A percentile compares a stretch with the other conserved stretches of the same genome.
Evolutionary conservation across 2,888 invertebrate genomes (phyloP).

Genomic region (Eupithecia dodoneata): DNA sequence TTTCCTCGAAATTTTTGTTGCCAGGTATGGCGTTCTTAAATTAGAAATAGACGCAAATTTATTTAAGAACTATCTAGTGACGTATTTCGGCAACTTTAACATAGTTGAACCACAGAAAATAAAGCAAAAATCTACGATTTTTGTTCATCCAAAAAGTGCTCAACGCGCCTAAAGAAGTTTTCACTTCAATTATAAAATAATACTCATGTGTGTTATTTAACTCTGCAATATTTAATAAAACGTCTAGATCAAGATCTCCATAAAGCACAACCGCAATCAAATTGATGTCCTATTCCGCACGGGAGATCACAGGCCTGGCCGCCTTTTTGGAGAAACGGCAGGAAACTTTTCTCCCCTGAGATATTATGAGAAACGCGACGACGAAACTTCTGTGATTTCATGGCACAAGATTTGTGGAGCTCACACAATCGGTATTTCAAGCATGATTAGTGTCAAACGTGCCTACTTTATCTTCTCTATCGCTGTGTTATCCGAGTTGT

Average conservation of each 20-base stretch:
- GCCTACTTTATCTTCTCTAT: conserved; percentile 10
- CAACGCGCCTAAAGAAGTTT: too few relatives aligned
- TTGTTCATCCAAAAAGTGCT: too few relatives aligned
- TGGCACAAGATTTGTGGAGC: conserved; percentile 32
- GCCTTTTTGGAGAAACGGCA: conserved; percentile 30
- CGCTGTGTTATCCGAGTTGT: background rate
- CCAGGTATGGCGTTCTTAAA: too few relatives aligned
- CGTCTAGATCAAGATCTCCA: conserved; percentile 3
- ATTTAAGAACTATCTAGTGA: too few relatives aligned
- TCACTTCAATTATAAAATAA: too few relatives aligned
- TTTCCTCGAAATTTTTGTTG: too few relatives aligned
- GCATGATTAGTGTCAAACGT: conserved; percentile 28
- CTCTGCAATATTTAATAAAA: conserved; percentile 1
- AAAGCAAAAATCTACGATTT: too few relatives aligned
- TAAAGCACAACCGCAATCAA: conserved; percentile 30
- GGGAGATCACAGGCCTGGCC: conserved; percentile 21
- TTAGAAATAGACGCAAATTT: too few relatives aligned
- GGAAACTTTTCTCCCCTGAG: conserved; percentile 37
- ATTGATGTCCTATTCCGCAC: conserved; percentile 31
- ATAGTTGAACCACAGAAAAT: too few relatives aligned
- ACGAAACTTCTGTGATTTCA: conserved; percentile 37
- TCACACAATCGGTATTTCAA: conserved; percentile 32
- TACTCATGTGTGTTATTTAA: too few relatives aligned
- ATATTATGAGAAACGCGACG: conserved; percentile 33
- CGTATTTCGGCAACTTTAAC: too few relatives aligned